Evolutionary conservation across 2,888 invertebrate genomes (phyloP).

Genomic region (Euspilapteryx auroguttella): DNA sequence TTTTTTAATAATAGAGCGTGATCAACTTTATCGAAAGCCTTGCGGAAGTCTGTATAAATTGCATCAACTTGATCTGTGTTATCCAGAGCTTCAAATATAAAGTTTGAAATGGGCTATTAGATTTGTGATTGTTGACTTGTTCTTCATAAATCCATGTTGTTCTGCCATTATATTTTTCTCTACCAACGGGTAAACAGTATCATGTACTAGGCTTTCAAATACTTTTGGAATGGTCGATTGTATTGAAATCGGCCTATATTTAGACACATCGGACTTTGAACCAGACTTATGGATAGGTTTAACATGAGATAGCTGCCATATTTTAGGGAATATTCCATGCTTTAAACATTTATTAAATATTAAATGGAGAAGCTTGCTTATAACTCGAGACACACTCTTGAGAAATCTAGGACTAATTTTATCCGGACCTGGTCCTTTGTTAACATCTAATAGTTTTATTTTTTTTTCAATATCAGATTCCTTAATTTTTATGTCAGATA

Average conservation of each 20-base stretch:
- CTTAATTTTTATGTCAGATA: not conserved
- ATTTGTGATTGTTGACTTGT: not conserved
- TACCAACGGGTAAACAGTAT: not conserved
- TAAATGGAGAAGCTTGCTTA: not conserved
- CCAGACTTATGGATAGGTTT: not conserved
- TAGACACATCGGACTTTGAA: not conserved
- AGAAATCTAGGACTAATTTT: not conserved
- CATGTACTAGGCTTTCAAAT: not conserved
- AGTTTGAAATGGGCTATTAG: not conserved
- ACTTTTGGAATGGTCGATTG: not conserved
- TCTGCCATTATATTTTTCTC: not conserved
- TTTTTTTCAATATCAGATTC: not conserved
- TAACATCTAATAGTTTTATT: not conserved
- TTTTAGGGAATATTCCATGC: not conserved
- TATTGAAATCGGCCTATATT: not conserved
- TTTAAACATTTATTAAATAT: not conserved
- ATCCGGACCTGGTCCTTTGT: not conserved
- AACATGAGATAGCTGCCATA: not conserved
- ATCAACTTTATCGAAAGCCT: not conserved
- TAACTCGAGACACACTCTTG: not conserved
- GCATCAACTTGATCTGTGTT: not conserved
- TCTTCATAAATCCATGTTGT: not conserved
- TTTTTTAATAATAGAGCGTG: not conserved
- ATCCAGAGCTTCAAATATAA: not conserved
- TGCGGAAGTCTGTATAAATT: not conserved